Base-by-base conservation (phyloP, 2,113 vertebrate species). In the Takifugu flavidus region DNA sequence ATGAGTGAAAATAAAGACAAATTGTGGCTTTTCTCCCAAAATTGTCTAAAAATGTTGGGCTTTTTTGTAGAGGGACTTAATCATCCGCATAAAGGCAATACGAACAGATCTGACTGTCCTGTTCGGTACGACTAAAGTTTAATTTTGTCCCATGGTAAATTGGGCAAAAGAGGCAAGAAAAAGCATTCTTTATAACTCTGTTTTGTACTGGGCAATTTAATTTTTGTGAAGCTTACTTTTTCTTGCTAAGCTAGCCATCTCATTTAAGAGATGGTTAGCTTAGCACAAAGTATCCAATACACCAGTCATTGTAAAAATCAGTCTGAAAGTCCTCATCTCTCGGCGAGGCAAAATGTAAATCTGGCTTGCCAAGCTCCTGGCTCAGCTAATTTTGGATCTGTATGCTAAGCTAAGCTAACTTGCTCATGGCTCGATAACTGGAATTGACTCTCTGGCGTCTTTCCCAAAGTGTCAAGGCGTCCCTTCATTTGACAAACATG, bases 11-110 rank as follows among this genome's bases (percentile, higher is more conserved):
- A 66, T 81, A 62, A 86, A 90, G 84, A 86, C 86, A 90, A 79
- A 87, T 81, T 74, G 78, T 67, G 86, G 82, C 75, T 79, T 84
- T 65, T 79, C 43, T 51, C 77, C 72, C 62, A 58, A 75, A 79
- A 77, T 76, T 79, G 49, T 74, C 72, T 63, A 56, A 75, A 79
- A 79, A 54, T 83, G 65, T 61, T 62, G 44, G 67, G 54, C 6
- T 45, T 50, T 10, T 1, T 1, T 2, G 7, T 39, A 39, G 29
- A 3, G 29, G 3, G 29, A 31, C 29, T 1, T 6, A 31, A 34
- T 34, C 31, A 34, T 7, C 31, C 8, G 34, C 4, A 58, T 82
- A 77, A 82, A 82, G 73, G 75, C 79, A 87, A 75, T 66, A 60
- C 54, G 59, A 44, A 51, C 26, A 56, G 44, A 68, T 45, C 53